A percentile compares a stretch with the other conserved stretches of the same genome.
Conservation (phyloP, 2,113 vertebrate species). For the Chunga burmeisteri region DNA sequence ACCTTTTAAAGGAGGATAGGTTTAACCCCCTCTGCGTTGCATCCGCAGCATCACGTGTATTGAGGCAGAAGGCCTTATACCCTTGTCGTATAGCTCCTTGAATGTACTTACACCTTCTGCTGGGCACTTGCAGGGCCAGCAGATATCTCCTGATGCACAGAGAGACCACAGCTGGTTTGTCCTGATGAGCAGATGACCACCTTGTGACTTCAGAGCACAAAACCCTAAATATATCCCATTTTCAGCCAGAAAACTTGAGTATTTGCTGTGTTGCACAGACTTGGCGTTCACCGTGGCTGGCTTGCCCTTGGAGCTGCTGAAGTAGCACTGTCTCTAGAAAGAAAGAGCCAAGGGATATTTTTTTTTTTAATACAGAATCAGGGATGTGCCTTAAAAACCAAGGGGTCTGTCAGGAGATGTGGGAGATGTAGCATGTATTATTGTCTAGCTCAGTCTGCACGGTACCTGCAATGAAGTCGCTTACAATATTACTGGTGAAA, state of each 20-base stretch:
- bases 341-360: not conserved
- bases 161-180: not conserved
- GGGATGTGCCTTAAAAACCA: not conserved
- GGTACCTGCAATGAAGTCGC: not conserved
- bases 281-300: fast-evolving
- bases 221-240: not conserved
- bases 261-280: not conserved
- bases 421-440: not conserved
- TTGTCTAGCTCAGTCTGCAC: not conserved
- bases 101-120: not conserved
- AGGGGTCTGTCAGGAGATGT: not conserved
- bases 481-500: not conserved
- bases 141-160: not conserved
- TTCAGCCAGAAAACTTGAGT: not conserved
- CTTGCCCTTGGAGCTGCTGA: not conserved
- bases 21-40: not conserved
- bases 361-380: not conserved
- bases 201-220: not conserved
- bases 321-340: not conserved
- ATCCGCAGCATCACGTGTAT: not conserved
- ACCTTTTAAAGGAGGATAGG: not conserved
- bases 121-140: not conserved
- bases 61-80: not conserved
- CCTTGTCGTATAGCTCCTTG: not conserved
- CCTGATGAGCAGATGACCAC: not conserved